These are phyloP conservation scores for Metaphire vulgaris DNA, from an alignment of 1,140 invertebrate genomes.

Conservation along the genomic window DNA sequence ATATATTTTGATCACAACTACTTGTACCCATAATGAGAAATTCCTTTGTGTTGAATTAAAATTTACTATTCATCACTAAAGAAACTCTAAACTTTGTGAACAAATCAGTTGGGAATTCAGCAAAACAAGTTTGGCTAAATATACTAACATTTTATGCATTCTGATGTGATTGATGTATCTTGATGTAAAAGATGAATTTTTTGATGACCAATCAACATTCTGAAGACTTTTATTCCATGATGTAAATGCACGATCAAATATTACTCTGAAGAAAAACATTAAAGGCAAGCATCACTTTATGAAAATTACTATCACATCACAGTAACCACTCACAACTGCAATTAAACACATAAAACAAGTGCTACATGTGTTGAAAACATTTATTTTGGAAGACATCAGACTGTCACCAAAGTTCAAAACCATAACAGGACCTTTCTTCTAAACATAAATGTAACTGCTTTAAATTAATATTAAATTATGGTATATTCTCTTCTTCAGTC, in stretches of 20 bases:
- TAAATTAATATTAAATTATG: too few relatives aligned
- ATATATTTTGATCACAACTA: too few relatives aligned
- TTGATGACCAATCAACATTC: slow-evolving; percentile 37
- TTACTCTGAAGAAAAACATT: slow-evolving; percentile 58
- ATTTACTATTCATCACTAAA: neutral
- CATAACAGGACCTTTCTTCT: too few relatives aligned
- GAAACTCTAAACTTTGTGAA: neutral
- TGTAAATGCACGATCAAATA: slow-evolving; percentile 66
- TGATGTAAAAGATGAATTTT: neutral
- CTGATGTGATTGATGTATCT: neutral
- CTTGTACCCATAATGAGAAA: too few relatives aligned
- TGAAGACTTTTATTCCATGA: slow-evolving; percentile 62
- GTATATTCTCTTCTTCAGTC: too few relatives aligned
- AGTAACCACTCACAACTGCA: slow-evolving; percentile 3
- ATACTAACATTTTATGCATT: neutral
- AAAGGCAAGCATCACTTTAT: slow-evolving; percentile 16
- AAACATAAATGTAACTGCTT: too few relatives aligned
- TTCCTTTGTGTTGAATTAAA: neutral
- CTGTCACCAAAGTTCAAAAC: too few relatives aligned
- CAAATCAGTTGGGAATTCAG: neutral
- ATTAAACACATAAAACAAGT: neutral
- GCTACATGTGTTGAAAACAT: neutral
- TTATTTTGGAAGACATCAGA: neutral
- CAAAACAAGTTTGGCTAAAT: neutral
- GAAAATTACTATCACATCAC: slow-evolving; percentile 18